Base-by-base conservation (phyloP, 2,888 invertebrate species). In the Ecliptopera silaceata region DNA sequence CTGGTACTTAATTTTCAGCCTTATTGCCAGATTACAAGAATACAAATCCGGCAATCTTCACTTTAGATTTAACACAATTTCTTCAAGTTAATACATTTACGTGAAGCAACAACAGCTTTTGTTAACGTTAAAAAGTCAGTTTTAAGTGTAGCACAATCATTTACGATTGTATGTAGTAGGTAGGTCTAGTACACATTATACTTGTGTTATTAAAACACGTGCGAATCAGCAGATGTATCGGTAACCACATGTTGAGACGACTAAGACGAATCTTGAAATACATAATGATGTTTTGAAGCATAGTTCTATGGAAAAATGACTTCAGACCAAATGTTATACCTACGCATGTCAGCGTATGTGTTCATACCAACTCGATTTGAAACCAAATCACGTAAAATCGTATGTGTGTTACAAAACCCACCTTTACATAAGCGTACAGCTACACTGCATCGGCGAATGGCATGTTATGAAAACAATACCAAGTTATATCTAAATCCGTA, bases 141-240 rank as follows among this genome's bases (percentile, higher is more conserved):
- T n/a, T n/a, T n/a, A n/a, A n/a, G n/a, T n/a, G n/a, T 20, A 20
- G 20, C 20, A 20, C 20, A 4, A 20, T 20, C 4, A 3, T 4
- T 20, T 20, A 20, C 4, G 20, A 20, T 20, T 26, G 6, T 6
- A 26, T 8, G 26, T 15, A 36, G 36, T 31, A 36, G 1, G 12
- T 36, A 36, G 31, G n/a, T 18, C 18, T 44, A 41, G 52, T 42
- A 32, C 45, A 41, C 59, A 63, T 67, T 61, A 56, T 63, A 64
- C 66, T 64, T 61, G 46, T 53, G 67, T 66, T 68, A 59, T 66
- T 68, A 58, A 66, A 68, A 70, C 68, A 71, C 69, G 68, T 72
- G 71, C 79, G 73, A 80, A 73, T 76, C 68, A 72, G 72, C 83
- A 80, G 74, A 83, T 82, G 80, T 80, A 70, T 68, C 66, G 56